phyloP scores from a whole-genome alignment of 1,140 invertebrate species.

The Polypedilum vanderplanki region DNA sequence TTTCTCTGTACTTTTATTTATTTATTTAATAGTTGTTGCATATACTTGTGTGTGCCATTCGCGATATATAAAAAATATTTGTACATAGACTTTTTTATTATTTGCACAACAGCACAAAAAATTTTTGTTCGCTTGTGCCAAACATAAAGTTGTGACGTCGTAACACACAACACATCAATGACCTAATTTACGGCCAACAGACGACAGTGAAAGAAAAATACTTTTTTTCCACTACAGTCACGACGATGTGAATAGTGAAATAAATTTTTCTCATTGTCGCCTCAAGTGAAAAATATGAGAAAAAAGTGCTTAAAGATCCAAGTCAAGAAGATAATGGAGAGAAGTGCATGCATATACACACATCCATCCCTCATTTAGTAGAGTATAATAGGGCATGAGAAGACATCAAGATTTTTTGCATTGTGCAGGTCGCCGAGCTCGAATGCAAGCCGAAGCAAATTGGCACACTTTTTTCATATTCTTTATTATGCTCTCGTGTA shows the following conservation, averaged over 20 bases:
- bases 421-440: slow-evolving; percentile 21
- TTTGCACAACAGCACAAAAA: background rate
- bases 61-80: background rate
- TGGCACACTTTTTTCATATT: slow-evolving; percentile 25
- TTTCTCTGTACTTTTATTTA: background rate
- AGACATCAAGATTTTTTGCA: slow-evolving; percentile 22
- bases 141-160: slow-evolving; percentile 21
- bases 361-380: background rate
- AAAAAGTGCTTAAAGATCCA: background rate
- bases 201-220: background rate
- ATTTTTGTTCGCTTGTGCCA: slow-evolving; percentile 20
- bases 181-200: slow-evolving; percentile 8
- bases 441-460: slow-evolving; percentile 1
- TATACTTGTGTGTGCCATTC: background rate
- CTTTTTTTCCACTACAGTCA: background rate
- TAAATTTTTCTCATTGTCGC: background rate
- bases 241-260: background rate
- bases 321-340: background rate
- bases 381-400: background rate
- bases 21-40: background rate
- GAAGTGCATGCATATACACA: background rate
- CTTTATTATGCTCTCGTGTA: background rate
- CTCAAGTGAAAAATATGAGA: background rate
- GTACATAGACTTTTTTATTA: background rate
- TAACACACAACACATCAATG: background rate